These are phyloP conservation scores for Monopterus albus DNA, from an alignment of 2,113 vertebrate species.

Conservation along the genomic window DNA sequence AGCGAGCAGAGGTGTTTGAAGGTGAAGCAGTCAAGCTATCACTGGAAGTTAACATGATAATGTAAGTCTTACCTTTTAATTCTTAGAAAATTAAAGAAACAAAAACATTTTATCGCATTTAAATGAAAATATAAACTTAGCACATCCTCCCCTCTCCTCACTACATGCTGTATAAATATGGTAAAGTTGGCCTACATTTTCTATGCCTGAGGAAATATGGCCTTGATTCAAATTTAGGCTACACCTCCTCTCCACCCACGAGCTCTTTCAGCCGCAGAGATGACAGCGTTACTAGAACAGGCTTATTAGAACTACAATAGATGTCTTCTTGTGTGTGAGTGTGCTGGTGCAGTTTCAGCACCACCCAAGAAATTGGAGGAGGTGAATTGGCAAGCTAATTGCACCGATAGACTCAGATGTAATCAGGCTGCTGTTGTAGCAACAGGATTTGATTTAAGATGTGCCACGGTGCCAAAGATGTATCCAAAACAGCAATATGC, in stretches of 20 bases:
- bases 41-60: not conserved
- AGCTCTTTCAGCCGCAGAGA: conserved; percentile 32
- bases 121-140: too few relatives aligned
- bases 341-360: conserved; percentile 1
- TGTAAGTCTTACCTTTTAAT: not conserved
- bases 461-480: conserved; percentile 9
- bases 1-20: not conserved
- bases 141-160: conserved; percentile 17
- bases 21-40: not conserved
- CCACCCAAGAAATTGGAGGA: conserved; percentile 43
- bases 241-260: conserved; percentile 68
- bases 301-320: conserved; percentile 30
- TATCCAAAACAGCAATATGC: not conserved
- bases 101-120: too few relatives aligned
- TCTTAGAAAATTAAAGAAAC: too few relatives aligned
- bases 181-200: conserved; percentile 69
- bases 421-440: conserved; percentile 37
- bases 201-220: conserved; percentile 65
- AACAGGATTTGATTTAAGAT: conserved; percentile 21
- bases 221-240: conserved; percentile 67
- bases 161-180: conserved; percentile 43
- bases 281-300: conserved; percentile 46
- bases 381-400: conserved; percentile 24
- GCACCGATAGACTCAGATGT: conserved; percentile 22
- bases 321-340: conserved; percentile 6